A percentile compares a stretch with the other conserved stretches of the same genome.
Evolutionary conservation across 2,113 vertebrate genomes (phyloP).

Genomic region (Tamias sibiricus): DNA sequence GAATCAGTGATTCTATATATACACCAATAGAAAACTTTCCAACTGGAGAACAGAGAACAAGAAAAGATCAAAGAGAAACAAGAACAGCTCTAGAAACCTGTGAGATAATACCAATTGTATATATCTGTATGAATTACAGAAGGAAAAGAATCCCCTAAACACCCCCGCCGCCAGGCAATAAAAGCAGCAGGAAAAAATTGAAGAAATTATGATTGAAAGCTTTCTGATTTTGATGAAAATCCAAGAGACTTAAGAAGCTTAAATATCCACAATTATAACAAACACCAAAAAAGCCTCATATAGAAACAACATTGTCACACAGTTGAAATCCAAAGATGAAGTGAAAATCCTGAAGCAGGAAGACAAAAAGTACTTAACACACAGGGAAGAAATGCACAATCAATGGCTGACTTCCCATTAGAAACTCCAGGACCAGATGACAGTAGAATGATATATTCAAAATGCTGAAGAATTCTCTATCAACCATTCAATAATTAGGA

Average conservation of each 20-base stretch:
- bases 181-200: neutral
- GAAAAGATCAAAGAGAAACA: neutral
- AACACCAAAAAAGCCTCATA: neutral
- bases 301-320: neutral
- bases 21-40: neutral
- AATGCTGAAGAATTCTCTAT: neutral
- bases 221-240: neutral
- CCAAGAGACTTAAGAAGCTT: neutral
- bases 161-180: too few relatives aligned
- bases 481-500: neutral
- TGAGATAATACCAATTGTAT: neutral
- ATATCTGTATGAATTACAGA: neutral
- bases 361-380: neutral
- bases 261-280: neutral
- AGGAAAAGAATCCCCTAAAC: too few relatives aligned
- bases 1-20: neutral
- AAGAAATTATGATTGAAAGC: neutral
- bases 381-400: neutral
- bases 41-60: neutral
- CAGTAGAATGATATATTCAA: neutral
- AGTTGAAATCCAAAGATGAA: neutral
- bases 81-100: neutral
- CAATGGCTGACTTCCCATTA: neutral
- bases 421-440: neutral
- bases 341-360: neutral